Evolutionary conservation across 2,888 invertebrate species (phyloP).

Genomic region (Tanypteryx hageni): DNA sequence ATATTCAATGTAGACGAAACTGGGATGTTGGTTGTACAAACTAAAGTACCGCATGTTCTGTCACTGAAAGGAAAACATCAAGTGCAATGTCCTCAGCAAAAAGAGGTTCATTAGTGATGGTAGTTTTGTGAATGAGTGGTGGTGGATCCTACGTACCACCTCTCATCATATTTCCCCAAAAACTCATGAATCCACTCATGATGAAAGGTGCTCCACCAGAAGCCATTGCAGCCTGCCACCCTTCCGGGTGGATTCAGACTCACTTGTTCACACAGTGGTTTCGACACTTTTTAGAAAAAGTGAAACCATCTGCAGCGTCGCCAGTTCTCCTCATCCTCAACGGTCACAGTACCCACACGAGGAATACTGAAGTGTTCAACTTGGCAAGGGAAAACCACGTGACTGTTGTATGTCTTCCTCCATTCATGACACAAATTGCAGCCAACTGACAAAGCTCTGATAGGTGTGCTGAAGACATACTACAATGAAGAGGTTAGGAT

Average conservation of each 20-base stretch:
- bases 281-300: conserved; percentile 50
- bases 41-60: conserved; percentile 38
- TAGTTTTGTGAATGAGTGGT: conserved; percentile 66
- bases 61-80: conserved; percentile 45
- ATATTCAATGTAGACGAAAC: no score
- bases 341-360: conserved; percentile 39
- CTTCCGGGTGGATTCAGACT: conserved; percentile 63
- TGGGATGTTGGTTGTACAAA: conserved; percentile 65
- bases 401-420: no score
- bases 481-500: no score
- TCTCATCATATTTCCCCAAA: conserved; percentile 65
- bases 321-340: conserved; percentile 52
- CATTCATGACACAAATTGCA: no score
- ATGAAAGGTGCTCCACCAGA: conserved; percentile 65
- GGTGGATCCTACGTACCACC: conserved; percentile 66
- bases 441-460: no score
- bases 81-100: conserved; percentile 62
- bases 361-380: no score
- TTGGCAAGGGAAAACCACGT: no score
- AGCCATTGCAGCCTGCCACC: conserved; percentile 8
- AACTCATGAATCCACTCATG: conserved; percentile 32
- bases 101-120: conserved; percentile 64
- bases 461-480: no score
- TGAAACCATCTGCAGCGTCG: conserved; percentile 24
- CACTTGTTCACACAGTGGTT: conserved; percentile 60